Conservation (phyloP, 2,888 invertebrate species). For the Petrophora chlorosata region DNA sequence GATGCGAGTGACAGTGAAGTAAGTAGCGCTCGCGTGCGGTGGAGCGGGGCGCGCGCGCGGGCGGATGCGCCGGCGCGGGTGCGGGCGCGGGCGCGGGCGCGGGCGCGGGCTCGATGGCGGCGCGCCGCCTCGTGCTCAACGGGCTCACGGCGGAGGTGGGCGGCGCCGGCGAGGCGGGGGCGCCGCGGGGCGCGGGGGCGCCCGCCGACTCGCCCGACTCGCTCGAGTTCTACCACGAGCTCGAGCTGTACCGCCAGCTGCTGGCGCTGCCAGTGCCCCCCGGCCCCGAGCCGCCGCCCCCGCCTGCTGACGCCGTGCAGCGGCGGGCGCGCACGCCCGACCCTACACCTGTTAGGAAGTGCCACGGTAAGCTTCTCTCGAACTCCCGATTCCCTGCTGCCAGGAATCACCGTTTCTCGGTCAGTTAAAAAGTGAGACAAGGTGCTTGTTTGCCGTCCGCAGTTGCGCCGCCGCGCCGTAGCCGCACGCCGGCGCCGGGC, state of each 20-base stretch:
- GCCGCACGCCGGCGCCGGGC: slow-evolving; percentile 31
- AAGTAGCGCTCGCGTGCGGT: not conserved
- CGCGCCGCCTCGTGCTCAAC: slow-evolving; percentile 73
- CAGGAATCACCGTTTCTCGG: not conserved
- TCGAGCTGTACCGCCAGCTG: slow-evolving; percentile 70
- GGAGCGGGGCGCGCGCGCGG: slow-evolving; percentile 38
- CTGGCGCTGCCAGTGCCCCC: slow-evolving; percentile 49
- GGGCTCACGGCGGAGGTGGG: slow-evolving; percentile 74
- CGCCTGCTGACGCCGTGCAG: not conserved
- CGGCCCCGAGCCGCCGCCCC: slow-evolving; percentile 12
- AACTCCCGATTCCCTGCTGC: too few relatives aligned
- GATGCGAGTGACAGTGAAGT: not conserved
- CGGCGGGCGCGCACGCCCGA: slow-evolving; percentile 44
- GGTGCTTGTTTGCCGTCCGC: not conserved
- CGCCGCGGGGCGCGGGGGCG: slow-evolving; percentile 25
- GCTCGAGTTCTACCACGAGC: slow-evolving; percentile 69
- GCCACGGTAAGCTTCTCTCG: slow-evolving; percentile 20
- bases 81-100: slow-evolving; percentile 50
- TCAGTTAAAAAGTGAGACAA: not conserved
- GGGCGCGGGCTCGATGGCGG: slow-evolving; percentile 48
- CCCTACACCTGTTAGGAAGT: slow-evolving; percentile 31
- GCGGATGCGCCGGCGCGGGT: slow-evolving; percentile 48
- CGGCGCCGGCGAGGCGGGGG: slow-evolving; percentile 31
- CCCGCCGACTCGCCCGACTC: slow-evolving; percentile 42
- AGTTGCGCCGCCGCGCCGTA: slow-evolving; percentile 28